These are phyloP conservation scores for Pseudocheirus occidentalis DNA, from an alignment of 2,797 vertebrate genomes.

Conservation along the genomic window DNA sequence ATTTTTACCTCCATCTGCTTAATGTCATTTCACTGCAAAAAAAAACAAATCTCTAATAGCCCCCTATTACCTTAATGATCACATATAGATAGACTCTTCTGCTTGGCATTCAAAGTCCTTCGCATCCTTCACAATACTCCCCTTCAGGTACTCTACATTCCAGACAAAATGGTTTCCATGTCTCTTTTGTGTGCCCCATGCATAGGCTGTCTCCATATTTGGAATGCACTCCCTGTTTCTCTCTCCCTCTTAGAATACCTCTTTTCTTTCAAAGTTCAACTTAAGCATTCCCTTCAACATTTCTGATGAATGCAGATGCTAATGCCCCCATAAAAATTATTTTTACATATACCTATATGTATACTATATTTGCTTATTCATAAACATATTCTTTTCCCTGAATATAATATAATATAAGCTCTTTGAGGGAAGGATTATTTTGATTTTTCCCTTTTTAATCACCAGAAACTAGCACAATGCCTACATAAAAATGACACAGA, in stretches of 20 bases:
- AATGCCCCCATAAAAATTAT: background rate
- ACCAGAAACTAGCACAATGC: background rate
- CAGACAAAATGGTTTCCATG: background rate
- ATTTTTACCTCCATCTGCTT: background rate
- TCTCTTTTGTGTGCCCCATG: background rate
- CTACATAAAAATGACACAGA: background rate
- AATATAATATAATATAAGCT: background rate
- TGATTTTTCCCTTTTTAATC: background rate
- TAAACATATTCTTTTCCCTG: background rate
- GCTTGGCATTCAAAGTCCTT: background rate
- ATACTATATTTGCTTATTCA: too few species aligned
- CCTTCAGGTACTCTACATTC: background rate
- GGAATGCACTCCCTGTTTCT: background rate
- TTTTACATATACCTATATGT: background rate
- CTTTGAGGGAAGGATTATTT: background rate
- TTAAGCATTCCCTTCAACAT: background rate
- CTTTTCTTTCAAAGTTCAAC: background rate
- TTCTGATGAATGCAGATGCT: background rate
- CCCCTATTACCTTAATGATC: background rate
- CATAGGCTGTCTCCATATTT: background rate
- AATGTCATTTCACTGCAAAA: background rate
- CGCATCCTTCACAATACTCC: background rate
- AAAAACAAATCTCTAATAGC: background rate
- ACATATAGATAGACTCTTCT: background rate
- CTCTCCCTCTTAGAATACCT: too few species aligned